These are phyloP conservation scores for Umimayanthus chanpuru DNA, from an alignment of 92 coral and sea anemone species.

Conservation along the genomic window DNA sequence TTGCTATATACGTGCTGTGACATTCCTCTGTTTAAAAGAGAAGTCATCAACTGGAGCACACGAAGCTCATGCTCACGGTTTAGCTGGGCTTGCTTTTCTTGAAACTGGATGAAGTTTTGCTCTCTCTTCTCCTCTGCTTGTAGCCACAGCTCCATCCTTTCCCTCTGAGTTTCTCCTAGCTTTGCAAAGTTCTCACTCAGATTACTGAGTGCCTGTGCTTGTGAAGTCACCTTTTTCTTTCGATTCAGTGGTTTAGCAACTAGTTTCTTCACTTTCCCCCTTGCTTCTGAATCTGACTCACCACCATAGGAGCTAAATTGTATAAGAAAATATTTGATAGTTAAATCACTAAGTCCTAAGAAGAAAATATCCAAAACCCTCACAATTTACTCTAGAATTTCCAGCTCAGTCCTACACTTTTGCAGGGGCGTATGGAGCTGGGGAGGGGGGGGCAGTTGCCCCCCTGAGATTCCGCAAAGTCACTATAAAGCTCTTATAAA, in stretches of 20 bases:
- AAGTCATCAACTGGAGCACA: conserved; percentile 21
- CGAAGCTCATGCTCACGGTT: conserved; percentile 36
- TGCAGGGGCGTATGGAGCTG: not conserved
- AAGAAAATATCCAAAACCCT: conserved; percentile 6
- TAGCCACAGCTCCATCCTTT: conserved; percentile 43
- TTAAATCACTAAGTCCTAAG: conserved; percentile 9
- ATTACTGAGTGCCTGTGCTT: conserved; percentile 43
- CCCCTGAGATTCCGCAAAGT: no score
- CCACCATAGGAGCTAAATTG: conserved; percentile 4
- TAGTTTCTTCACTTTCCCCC: conserved; percentile 30
- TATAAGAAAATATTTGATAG: conserved; percentile 13
- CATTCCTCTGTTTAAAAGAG: conserved; percentile 12
- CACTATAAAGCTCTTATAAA: no score
- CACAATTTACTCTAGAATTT: conserved; percentile 5
- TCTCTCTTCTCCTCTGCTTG: conserved; percentile 42
- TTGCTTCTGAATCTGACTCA: conserved; percentile 17
- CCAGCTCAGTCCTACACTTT: conserved; percentile 7
- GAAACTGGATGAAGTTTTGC: conserved; percentile 21
- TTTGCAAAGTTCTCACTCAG: conserved; percentile 36
- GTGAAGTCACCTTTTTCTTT: conserved; percentile 33
- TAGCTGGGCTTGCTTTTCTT: conserved; percentile 47
- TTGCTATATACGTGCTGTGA: conserved; percentile 24
- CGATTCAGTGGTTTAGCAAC: conserved; percentile 33
- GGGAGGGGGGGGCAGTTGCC: no score
- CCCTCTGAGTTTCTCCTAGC: conserved; percentile 35